Base-by-base conservation (phyloP, 2,888 invertebrate genomes). In the Cheilosia grossa region DNA sequence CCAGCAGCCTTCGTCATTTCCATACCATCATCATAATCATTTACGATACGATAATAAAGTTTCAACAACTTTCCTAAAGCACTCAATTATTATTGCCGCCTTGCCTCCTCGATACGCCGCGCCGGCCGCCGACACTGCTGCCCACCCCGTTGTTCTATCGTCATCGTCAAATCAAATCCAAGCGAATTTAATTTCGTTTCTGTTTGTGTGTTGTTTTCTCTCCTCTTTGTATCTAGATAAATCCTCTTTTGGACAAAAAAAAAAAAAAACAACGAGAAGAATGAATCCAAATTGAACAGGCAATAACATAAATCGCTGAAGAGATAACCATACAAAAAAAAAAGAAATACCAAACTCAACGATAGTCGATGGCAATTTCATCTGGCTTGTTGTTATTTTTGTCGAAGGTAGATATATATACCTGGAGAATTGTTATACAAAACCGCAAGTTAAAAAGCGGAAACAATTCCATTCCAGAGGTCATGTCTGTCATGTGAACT, bases 281-380 rank as follows among this genome's bases (percentile, higher is more conserved):
- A 44, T 44, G 67, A 82, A 78, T 79, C 73, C 77, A 73, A 83
- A 74, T 83, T 79, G 79, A 69, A 69, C 63, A 79, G 63, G 56
- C 82, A 79, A 83, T 83, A 79, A 83, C 67, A 79, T 83, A 83
- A 83, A 83, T 79, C 58, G 73, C 67, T 82, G 67, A 78, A 54
- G 63, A 73, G 82, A 82, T 82, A 79, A 79, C 72, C 64, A 82
- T 63, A 82, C n/a, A n/a, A n/a, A 37, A 72, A 42, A 47, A 72
- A 72, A 77, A 19, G 21, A 56, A 69, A 47, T 53, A 77, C 24
- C 33, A 37, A 5, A 42, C 19, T 42, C 21, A 10, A 17, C 53
- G 17, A 47, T 30, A 56, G 53, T 74, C 79, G 73, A 79, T 61
- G 47, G 47, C 56, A 66, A 47, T 82, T 64, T 51, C 63, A 64